Evolutionary conservation across 2,888 invertebrate genomes (phyloP).

Genomic region (Leptinotarsa peninsularis): DNA sequence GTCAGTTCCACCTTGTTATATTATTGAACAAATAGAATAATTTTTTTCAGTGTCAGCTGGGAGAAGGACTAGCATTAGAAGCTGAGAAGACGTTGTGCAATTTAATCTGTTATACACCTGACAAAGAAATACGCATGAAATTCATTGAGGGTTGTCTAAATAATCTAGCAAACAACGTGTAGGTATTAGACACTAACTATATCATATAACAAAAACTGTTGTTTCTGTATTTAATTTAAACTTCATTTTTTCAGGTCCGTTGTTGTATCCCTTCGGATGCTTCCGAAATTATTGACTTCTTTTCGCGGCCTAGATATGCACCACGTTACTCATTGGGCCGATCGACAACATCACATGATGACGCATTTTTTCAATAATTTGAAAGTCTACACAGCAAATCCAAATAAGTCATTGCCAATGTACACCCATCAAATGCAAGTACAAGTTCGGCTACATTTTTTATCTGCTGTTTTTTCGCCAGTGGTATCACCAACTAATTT

Average conservation of each 20-base stretch:
- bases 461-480: conserved; percentile 92
- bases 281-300: conserved; percentile 91
- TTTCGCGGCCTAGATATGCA: conserved; percentile 89
- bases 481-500: conserved; percentile 91
- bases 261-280: conserved; percentile 86
- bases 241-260: conserved; percentile 75
- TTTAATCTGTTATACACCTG: conserved; percentile 89
- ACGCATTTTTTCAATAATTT: conserved; percentile 90
- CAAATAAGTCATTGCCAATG: conserved; percentile 63
- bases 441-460: conserved; percentile 90
- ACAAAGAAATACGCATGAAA: conserved; percentile 89
- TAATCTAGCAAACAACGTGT: conserved; percentile 87
- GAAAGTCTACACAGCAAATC: conserved; percentile 75
- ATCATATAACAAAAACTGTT: not conserved
- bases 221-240: not conserved
- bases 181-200: conserved; percentile 48
- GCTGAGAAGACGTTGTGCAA: conserved; percentile 93
- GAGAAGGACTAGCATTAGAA: conserved; percentile 92
- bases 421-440: conserved; percentile 88
- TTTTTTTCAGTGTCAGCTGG: conserved; percentile 77
- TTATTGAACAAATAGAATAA: too few species aligned
- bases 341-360: conserved; percentile 93
- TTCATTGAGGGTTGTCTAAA: conserved; percentile 95
- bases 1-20: too few species aligned
- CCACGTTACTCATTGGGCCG: conserved; percentile 92